Evolutionary conservation across 2,797 vertebrate genomes (phyloP).

Genomic region (Potorous gilbertii): DNA sequence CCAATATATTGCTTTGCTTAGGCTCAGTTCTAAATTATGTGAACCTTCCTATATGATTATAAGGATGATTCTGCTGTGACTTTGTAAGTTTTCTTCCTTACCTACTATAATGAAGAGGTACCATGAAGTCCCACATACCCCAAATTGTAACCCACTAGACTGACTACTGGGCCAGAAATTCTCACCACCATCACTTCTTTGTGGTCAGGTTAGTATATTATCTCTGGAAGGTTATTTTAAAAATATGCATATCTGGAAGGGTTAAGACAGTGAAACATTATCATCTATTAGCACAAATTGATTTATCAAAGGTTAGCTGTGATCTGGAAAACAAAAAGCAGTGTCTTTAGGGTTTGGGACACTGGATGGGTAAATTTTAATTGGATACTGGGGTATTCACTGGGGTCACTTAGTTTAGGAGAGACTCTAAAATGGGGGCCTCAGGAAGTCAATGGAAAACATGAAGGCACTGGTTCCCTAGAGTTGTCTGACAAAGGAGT

Average conservation of each 20-base stretch:
- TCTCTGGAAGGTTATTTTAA: not conserved
- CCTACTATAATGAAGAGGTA: not conserved
- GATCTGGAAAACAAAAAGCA: not conserved
- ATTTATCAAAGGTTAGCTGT: not conserved
- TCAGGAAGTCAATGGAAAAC: not conserved
- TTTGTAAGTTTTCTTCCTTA: not conserved
- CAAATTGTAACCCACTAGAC: not conserved
- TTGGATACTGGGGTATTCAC: not conserved
- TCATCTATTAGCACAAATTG: not conserved
- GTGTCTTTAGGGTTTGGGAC: not conserved
- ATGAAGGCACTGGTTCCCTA: not conserved
- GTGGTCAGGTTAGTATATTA: not conserved
- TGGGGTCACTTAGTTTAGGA: not conserved
- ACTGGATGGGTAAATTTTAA: rapidly evolving
- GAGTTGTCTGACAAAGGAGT: not conserved
- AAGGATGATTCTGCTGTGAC: not conserved
- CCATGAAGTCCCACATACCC: not conserved
- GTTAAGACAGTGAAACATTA: not conserved
- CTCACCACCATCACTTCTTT: not conserved
- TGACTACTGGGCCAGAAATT: not conserved
- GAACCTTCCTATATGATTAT: not conserved
- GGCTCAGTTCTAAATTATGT: not conserved
- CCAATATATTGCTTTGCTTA: not conserved
- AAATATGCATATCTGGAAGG: not conserved
- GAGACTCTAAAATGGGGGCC: not conserved